Conservation (phyloP, 2,888 invertebrate species). For the Oegoconia quadripuncta region DNA sequence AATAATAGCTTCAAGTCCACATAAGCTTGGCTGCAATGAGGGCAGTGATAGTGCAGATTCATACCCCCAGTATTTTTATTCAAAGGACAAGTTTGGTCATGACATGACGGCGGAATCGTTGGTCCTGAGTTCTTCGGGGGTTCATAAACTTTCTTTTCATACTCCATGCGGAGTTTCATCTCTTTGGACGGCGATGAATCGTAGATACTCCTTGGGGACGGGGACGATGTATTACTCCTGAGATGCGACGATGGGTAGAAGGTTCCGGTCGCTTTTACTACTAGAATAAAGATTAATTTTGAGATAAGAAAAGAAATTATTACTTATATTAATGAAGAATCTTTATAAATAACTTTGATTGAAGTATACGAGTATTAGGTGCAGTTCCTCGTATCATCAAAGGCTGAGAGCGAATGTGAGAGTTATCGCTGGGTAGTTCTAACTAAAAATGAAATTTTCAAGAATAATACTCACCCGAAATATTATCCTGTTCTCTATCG, state of each 20-base stretch:
- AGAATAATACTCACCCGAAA: constrained; percentile 66
- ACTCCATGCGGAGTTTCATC: constrained; percentile 58
- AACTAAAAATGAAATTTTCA: too few species aligned
- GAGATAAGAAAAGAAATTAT: constrained; percentile 2
- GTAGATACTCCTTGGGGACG: constrained; percentile 75
- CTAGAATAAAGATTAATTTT: constrained; percentile 78
- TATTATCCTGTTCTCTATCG: constrained; percentile 68
- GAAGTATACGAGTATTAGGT: too few species aligned
- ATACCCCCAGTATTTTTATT: constrained; percentile 69
- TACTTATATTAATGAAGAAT: too few species aligned
- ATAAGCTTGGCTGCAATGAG: constrained; percentile 69
- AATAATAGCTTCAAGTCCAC: constrained; percentile 67
- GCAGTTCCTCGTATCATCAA: too few species aligned
- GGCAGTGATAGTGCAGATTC: constrained; percentile 71
- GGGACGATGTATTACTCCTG: constrained; percentile 76
- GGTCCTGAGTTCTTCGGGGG: constrained; percentile 56
- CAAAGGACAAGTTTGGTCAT: constrained; percentile 73
- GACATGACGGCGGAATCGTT: constrained; percentile 78
- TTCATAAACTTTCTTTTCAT: constrained; percentile 60
- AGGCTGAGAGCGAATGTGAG: too few species aligned
- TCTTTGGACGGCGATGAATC: constrained; percentile 78
- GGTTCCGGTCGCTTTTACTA: constrained; percentile 95
- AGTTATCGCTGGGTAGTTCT: too few species aligned
- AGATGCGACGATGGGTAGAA: constrained; percentile 90
- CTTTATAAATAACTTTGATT: too few species aligned